Base-by-base conservation (phyloP, 1,140 invertebrate genomes). In the Dryas iulia region DNA sequence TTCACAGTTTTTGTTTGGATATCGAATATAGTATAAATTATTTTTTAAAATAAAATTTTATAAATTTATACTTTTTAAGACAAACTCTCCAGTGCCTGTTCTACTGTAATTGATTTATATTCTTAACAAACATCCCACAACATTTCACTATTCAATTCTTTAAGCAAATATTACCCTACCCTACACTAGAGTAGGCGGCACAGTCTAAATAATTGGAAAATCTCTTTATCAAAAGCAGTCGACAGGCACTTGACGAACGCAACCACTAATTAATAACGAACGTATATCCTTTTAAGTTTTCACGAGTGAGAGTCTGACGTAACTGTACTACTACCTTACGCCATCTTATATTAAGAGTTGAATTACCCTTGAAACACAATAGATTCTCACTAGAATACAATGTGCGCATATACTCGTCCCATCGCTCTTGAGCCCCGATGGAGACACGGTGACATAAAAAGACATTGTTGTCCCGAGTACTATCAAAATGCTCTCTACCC, bases 361-460 rank as follows among this genome's bases (percentile, higher is more conserved):
- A 65, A 76, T 74, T 12, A 62, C 59, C 53, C 76, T 73, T 61
- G 39, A 66, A 69, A 76, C 76, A 84, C 82, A 82, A 87, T 81
- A 72, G 82, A 66, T 76, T 75, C 79, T 76, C 78, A 78, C 78
- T 77, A 66, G 73, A 77, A 80, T 70, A 87, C 83, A 84, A 87
- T 84, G 79, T 64, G 39, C 70, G 58, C 70, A 66, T 72, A 69
- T 58, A 62, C 75, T 78, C 70, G 53, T 73, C 26, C 69, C 64
- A 64, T 67, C 58, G 6, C 28, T 73, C 61, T 66, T 47, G 28
- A 57, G 59, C 52, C 72, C 76, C 70, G 66, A 78, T 69, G 65
- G 67, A 66, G 61, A 60, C 59, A 71, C 59, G 56, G 66, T 64
- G 35, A 57, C 67, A 72, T 74, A 78, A 77, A 77, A 80, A 79